phyloP scores from a whole-genome alignment of 2,888 invertebrate genomes.

The Trachelus iudaicus region DNA sequence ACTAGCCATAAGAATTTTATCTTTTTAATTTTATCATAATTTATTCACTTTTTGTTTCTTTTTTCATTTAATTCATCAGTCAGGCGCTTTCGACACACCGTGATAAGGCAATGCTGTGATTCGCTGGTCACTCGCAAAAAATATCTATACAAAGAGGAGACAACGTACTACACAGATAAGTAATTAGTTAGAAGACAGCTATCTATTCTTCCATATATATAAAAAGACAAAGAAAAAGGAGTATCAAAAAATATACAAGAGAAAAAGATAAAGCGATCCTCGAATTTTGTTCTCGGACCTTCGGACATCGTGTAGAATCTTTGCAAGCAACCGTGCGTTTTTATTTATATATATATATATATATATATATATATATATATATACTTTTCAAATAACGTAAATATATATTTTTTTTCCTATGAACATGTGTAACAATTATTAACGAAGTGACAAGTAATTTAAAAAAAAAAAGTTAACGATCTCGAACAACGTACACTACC shows the following conservation, averaged over 20 bases:
- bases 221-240: not conserved
- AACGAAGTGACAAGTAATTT: not conserved
- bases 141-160: conserved; percentile 14
- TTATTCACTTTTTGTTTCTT: not conserved
- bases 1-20: conserved; percentile 42
- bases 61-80: conserved; percentile 47
- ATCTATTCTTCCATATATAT: not conserved
- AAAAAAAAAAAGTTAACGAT: not conserved
- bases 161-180: not conserved
- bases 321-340: conserved; percentile 40
- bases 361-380: not conserved
- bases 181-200: not conserved
- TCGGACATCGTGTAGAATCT: conserved; percentile 14
- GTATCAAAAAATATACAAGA: not conserved
- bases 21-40: not conserved
- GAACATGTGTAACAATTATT: conserved; percentile 25
- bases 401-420: conserved; percentile 21
- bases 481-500: not conserved
- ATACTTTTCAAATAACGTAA: conserved; percentile 33
- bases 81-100: conserved; percentile 52
- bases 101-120: conserved; percentile 61
- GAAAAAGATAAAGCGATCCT: not conserved
- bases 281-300: not conserved
- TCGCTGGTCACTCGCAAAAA: conserved; percentile 47
- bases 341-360: conserved; percentile 14